Base-by-base conservation (phyloP, 2,797 vertebrate genomes). In the Halcyon leucocephala region DNA sequence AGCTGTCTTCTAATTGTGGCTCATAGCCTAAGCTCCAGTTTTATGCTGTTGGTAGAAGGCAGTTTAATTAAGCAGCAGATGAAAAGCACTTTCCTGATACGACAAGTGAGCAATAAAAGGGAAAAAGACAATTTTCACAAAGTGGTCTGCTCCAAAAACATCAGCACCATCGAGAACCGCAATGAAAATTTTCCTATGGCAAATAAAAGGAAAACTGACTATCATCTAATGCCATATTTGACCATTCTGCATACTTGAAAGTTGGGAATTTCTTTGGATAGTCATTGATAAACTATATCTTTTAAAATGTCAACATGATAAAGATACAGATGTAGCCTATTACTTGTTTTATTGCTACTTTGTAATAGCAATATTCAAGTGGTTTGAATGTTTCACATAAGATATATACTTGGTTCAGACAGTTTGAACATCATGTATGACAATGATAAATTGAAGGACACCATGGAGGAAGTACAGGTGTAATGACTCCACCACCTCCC, bases 61-160 rank as follows among this genome's bases (percentile, higher is more conserved):
- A 70, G 17, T 82, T 80, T 57, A 70, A 39, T 54, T 67, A 60
- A 74, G 46, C 25, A 60, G 35, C 14, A 83, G 16, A 46, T 19
- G 4, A 14, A 19, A 88, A 78, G 8, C 6, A 21, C 6, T 54
- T 72, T 79, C 91, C 39, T 46, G 14, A 48, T 57, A 48, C 26
- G 21, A 35, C 4, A 14, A 0, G 0, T n/a, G 15, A 12, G 18
- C 2, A 2, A 64, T 20, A n/a, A 86, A 74, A 60, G 6, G 7
- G 19, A 62, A 28, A 35, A 5, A 52, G 5, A 26, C 10, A 39
- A 48, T 79, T 91, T 88, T 95, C n/a, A 69, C 19, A 33, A 62
- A 86, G 6, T 5, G n/a, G 4, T 65, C 79, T 54, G 14, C 7
- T 66, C 16, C 62, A 81, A 94, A 71, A 1, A 0, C 16, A 42